Evolutionary conservation across 2,113 vertebrate species (phyloP), one percentile per base, ranked within the genome.

Genomic region (Poicephalus gulielmi): DNA sequence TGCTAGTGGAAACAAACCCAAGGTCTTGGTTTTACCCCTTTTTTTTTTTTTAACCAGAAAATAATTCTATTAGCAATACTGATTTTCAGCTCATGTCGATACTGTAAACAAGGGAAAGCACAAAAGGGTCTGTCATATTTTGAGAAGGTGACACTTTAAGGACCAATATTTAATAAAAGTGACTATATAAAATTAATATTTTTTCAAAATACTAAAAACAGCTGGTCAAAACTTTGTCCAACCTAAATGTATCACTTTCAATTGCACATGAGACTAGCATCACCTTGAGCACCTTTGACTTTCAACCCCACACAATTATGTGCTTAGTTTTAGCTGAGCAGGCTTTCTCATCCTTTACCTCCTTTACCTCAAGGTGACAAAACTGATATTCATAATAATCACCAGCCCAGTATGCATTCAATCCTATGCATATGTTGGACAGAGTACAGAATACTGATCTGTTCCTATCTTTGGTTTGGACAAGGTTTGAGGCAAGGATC

Each of bases 241-340:
- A 13, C 4, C 9, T 30, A 41, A 77, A 28, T 0, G 0, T 47
- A 67, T 33, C 31, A 49, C 17, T 74, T 87, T 11, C 15, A 37
- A 0, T 35, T 63, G 12, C 37, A 59, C 7, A 43, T n/a, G 27
- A 37, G 24, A 28, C 10, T 46, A 64, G 3, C 55, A 69, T 33
- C 37, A 74, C 15, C 83, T 73, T 28, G 10, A 91, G 7, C 7
- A 14, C 30, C 78, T 62, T 49, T 50, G 33, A 28, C 5, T 74
- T 74, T 30, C 2, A 4, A 25, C 9, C 3, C 11, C 20, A n/a
- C 1, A 0, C 24, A 55, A n/a, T 6, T 10, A 41, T 19, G 23
- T 67, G 8, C 13, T 28, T 39, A 33, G 4, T 9, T 75, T 68
- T 64, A 64, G 13, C 24, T 59, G 30, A 52, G 33, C 33, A 8